Conservation (phyloP, 2,113 vertebrate species). For the Sinosuthora webbiana region DNA sequence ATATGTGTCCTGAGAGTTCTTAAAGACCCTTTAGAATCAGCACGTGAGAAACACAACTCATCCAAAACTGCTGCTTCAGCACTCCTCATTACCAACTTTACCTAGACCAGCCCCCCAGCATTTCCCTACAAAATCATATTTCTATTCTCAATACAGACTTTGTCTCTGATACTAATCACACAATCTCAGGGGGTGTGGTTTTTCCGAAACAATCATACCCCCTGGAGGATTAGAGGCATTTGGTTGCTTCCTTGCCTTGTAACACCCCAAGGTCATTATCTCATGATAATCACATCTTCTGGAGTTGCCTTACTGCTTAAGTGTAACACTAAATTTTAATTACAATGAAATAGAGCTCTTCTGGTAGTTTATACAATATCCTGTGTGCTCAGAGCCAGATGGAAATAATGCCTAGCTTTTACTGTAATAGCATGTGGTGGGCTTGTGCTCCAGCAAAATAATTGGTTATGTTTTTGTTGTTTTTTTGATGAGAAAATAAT, state of each 20-base stretch:
- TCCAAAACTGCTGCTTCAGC: conserved; percentile 68
- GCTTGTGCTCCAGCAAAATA: conserved; percentile 58
- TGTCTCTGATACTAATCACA: conserved; percentile 58
- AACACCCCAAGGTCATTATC: conserved; percentile 82
- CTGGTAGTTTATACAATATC: conserved; percentile 78
- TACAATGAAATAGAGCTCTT: conserved; percentile 82
- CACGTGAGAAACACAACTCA: conserved; percentile 63
- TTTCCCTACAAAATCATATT: conserved; percentile 63
- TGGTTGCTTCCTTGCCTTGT: conserved; percentile 74
- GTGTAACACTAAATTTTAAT: conserved; percentile 84
- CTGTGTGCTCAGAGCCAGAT: conserved; percentile 78
- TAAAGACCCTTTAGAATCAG: conserved; percentile 69
- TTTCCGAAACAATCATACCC: conserved; percentile 72
- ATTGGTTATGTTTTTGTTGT: conserved; percentile 40
- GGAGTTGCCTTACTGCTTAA: conserved; percentile 81
- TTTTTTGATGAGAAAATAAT: conserved; percentile 34
- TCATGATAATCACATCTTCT: conserved; percentile 82
- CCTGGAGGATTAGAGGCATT: conserved; percentile 73
- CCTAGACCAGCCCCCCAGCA: conserved; percentile 45
- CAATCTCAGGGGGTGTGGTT: conserved; percentile 60
- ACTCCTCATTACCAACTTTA: conserved; percentile 50
- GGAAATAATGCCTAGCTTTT: conserved; percentile 77
- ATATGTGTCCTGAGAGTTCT: conserved; percentile 73
- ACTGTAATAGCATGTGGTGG: conserved; percentile 63
- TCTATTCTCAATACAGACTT: conserved; percentile 63